Evolutionary conservation across 2,797 vertebrate species (phyloP).

Genomic region (Lepilemur septentrionalis): DNA sequence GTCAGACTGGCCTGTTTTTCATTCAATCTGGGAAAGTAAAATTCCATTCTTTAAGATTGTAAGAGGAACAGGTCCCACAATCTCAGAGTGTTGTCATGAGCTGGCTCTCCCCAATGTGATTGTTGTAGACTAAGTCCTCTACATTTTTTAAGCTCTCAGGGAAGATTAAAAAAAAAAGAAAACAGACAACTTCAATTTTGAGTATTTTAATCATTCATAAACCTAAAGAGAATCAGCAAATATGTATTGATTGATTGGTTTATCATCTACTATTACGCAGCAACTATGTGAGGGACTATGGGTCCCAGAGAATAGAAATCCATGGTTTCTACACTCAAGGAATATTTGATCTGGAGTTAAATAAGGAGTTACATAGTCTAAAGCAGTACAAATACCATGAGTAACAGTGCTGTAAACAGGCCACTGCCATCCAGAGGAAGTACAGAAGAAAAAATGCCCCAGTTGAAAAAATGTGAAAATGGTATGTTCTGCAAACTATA

Average conservation of each 20-base stretch:
- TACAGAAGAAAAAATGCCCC: background rate
- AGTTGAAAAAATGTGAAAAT: background rate
- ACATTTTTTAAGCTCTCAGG: background rate
- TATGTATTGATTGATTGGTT: background rate
- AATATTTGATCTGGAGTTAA: background rate
- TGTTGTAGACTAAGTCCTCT: background rate
- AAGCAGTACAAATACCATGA: background rate
- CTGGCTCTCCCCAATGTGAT: background rate
- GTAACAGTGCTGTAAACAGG: background rate
- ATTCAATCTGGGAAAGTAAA: background rate
- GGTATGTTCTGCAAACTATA: background rate
- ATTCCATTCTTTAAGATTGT: background rate
- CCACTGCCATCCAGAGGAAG: background rate
- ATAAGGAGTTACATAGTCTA: background rate
- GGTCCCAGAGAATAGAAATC: background rate
- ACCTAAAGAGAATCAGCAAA: background rate
- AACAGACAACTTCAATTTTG: background rate
- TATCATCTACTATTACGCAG: background rate
- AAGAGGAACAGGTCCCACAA: background rate
- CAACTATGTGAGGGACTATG: background rate
- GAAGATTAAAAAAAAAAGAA: background rate
- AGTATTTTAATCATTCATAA: background rate
- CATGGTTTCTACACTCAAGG: background rate
- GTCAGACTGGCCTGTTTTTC: background rate
- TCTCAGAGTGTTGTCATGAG: background rate